Evolutionary conservation across 2,888 invertebrate genomes (phyloP).

Genomic region (Nomada goodeniana): DNA sequence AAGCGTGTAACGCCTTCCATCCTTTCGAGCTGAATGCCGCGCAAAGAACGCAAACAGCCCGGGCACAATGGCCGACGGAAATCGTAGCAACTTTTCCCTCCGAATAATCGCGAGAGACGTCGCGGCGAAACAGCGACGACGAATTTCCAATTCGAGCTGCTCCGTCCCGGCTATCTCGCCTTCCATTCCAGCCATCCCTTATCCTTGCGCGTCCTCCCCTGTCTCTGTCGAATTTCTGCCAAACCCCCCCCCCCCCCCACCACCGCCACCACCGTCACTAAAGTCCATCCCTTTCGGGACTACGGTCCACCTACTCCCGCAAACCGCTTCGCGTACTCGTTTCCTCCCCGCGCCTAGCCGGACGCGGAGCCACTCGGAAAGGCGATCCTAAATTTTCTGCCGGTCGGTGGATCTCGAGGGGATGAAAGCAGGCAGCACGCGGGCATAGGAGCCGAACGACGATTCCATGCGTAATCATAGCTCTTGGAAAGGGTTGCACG

Average conservation of each 20-base stretch:
- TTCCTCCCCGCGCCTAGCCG: slow-evolving; percentile 51
- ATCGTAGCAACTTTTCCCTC: background rate
- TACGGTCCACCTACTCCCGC: background rate
- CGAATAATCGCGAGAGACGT: slow-evolving; percentile 8
- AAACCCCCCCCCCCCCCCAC: too few relatives aligned
- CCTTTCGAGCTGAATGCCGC: slow-evolving; percentile 1
- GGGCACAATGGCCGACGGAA: background rate
- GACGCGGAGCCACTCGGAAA: slow-evolving; percentile 56
- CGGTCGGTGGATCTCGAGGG: slow-evolving; percentile 20
- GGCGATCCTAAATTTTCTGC: slow-evolving; percentile 62
- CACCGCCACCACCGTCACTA: slow-evolving; percentile 29
- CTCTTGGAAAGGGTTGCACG: slow-evolving; percentile 47
- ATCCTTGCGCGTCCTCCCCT: background rate
- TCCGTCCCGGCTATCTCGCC: background rate
- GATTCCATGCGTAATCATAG: slow-evolving; percentile 54
- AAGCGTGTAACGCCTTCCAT: slow-evolving; percentile 38
- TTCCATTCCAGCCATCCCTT: background rate
- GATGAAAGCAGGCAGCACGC: slow-evolving; percentile 26
- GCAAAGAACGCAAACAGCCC: background rate
- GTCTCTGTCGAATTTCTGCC: background rate
- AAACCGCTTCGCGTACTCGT: slow-evolving; percentile 47
- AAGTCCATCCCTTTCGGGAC: slow-evolving; percentile 16
- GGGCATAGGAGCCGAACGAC: slow-evolving; percentile 33
- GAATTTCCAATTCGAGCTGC: background rate
- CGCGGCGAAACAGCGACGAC: background rate